These are phyloP conservation scores for Calephelis virginiensis DNA, from an alignment of 1,140 invertebrate genomes.

Conservation along the genomic window DNA sequence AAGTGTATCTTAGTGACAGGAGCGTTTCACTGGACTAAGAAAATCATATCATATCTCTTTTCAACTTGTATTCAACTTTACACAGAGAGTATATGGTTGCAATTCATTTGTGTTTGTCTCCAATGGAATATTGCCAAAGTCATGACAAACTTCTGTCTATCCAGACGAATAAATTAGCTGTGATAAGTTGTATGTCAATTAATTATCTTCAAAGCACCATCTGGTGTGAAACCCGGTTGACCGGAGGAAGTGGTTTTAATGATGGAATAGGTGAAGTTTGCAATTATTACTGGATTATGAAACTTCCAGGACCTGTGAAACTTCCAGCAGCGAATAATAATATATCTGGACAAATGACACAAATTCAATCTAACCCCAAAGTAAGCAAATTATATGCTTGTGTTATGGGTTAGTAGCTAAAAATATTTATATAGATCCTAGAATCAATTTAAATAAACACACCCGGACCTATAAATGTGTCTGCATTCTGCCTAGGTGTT, in stretches of 20 bases:
- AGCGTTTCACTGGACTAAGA: slow-evolving; percentile 55
- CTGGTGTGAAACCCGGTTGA: slow-evolving; percentile 59
- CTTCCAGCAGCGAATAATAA: not conserved
- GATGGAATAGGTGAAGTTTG: slow-evolving; percentile 41
- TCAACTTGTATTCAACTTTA: slow-evolving; percentile 35
- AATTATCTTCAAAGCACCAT: slow-evolving; percentile 78
- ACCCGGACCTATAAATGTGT: too few relatives aligned
- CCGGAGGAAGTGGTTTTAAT: slow-evolving; percentile 52
- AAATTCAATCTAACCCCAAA: too few relatives aligned
- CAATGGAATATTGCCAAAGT: slow-evolving; percentile 67
- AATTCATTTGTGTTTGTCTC: slow-evolving; percentile 24
- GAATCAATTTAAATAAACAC: too few relatives aligned
- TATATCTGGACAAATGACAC: too few relatives aligned
- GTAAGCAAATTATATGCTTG: too few relatives aligned
- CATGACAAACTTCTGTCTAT: slow-evolving; percentile 69
- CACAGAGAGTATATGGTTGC: slow-evolving; percentile 24
- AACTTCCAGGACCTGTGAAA: not conserved
- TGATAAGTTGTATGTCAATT: slow-evolving; percentile 78
- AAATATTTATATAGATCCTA: too few relatives aligned
- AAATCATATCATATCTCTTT: slow-evolving; percentile 35
- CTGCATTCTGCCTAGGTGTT: too few relatives aligned
- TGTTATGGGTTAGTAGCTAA: too few relatives aligned
- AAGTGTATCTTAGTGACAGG: slow-evolving; percentile 59
- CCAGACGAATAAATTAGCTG: slow-evolving; percentile 75
- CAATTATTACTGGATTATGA: slow-evolving; percentile 10